A percentile compares a stretch with the other conserved stretches of the same genome.
Conservation (phyloP, 2,888 invertebrate genomes). For the Epicampocera succincta region DNA sequence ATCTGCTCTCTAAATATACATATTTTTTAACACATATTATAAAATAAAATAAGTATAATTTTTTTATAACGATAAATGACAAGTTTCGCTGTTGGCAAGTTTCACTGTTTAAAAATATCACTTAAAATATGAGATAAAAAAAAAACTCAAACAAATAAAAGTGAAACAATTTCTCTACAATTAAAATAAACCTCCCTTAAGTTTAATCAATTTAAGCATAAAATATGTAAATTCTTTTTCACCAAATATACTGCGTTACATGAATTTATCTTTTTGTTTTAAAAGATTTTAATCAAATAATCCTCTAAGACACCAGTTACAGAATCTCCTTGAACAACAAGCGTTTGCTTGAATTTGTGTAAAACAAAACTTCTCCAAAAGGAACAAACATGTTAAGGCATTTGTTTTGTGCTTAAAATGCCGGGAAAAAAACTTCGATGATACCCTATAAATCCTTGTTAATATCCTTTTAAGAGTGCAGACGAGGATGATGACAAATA, state of each 20-base stretch:
- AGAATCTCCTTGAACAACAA: conserved; percentile 8
- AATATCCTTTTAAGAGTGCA: conserved; percentile 67
- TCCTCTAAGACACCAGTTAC: conserved; percentile 50
- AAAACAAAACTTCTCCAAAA: conserved; percentile 31
- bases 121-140: no score
- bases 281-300: conserved; percentile 63
- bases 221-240: conserved; percentile 35
- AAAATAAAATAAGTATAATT: no score
- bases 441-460: conserved; percentile 71
- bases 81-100: no score
- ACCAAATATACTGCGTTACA: background rate
- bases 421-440: conserved; percentile 67
- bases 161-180: no score
- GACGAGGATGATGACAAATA: conserved; percentile 21
- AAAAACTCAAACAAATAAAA: no score
- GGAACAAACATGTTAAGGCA: conserved; percentile 63
- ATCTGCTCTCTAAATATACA: no score
- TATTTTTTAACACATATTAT: no score
- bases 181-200: conserved; percentile 13
- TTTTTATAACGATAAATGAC: no score
- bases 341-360: conserved; percentile 16
- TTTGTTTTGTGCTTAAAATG: conserved; percentile 57
- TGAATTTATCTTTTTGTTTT: conserved; percentile 10
- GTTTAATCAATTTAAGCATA: conserved; percentile 43
- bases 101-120: no score